Conservation (phyloP, 2,888 invertebrate genomes). For the Drosophila infuscata region DNA sequence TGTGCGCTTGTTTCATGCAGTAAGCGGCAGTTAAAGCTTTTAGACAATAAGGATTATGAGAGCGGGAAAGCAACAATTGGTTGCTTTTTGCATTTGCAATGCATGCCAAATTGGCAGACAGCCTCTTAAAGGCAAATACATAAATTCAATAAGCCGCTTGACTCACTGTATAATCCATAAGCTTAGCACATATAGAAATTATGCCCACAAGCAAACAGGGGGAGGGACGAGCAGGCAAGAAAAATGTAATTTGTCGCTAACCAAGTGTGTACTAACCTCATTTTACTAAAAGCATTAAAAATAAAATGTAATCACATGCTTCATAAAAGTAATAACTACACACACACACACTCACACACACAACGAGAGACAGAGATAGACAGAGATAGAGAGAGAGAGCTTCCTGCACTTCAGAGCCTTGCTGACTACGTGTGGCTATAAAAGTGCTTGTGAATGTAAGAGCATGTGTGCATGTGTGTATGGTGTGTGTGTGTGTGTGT, state of each 20-base stretch:
- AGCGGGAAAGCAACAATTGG: constrained; percentile 6
- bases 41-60: constrained; percentile 44
- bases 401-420: constrained; percentile 73
- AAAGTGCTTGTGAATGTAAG: constrained; percentile 49
- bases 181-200: constrained; percentile 2
- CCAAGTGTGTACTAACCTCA: constrained; percentile 81
- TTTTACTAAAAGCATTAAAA: constrained; percentile 81
- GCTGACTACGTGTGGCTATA: constrained; percentile 75
- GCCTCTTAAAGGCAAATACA: constrained; percentile 28
- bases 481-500: constrained; percentile 6
- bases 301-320: constrained; percentile 81
- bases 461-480: constrained; percentile 14
- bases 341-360: constrained; percentile 39
- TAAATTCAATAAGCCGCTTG: constrained; percentile 52
- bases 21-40: constrained; percentile 41
- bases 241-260: constrained; percentile 80
- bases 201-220: not conserved
- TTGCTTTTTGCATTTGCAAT: constrained; percentile 16
- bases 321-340: constrained; percentile 82
- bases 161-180: constrained; percentile 6
- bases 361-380: not conserved
- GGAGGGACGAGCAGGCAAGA: not conserved
- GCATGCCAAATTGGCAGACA: constrained; percentile 10
- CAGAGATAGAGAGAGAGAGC: constrained; percentile 19
- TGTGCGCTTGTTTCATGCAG: constrained; percentile 63